Base-by-base conservation (phyloP, 2,113 vertebrate genomes). In the Anas platyrhynchos region DNA sequence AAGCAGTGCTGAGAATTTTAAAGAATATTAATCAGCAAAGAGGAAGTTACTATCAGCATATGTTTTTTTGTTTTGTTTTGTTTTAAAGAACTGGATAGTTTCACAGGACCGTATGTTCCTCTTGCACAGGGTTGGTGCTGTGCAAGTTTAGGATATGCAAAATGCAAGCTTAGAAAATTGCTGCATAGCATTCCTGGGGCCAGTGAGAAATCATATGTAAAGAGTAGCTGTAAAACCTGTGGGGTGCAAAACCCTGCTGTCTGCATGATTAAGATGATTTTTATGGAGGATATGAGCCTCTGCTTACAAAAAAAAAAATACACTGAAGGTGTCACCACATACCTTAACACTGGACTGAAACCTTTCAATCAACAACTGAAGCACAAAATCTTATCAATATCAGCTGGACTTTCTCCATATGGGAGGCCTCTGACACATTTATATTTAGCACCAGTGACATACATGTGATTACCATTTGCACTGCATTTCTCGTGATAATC, bases 341-440 rank as follows among this genome's bases (percentile, higher is more conserved):
- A 58, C 82, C 82, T 92, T 87, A 67, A 80, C 83, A 78, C 74
- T 31, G 67, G 46, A 74, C 75, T 74, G 82, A 97, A 91, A 91
- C 50, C 55, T 92, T 86, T 91, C 87, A 89, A 34, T 91, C 87
- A 86, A 80, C 89, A 93, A 59, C 55, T 62, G 74, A 85, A 91
- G 82, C 48, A 62, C 20, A 86, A 85, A 94, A 92, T 71, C 71
- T 88, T 94, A 89, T 89, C 92, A 68, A 76, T 75, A 95, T 95
- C 93, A 91, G 86, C 83, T 93, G 94, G 77, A 84, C 52, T 79
- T 92, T 73, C 87, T 89, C 84, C 91, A 43, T 16, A 58, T 10
- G n/a, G 63, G 67, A 89, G 78, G 94, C 67, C 67, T 83, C 84
- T 2, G 3, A 80, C 89, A 79, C 84, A 13, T 77, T 92, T 91